Base-by-base conservation (phyloP, 2,888 invertebrate species). In the Folsomia candida region DNA sequence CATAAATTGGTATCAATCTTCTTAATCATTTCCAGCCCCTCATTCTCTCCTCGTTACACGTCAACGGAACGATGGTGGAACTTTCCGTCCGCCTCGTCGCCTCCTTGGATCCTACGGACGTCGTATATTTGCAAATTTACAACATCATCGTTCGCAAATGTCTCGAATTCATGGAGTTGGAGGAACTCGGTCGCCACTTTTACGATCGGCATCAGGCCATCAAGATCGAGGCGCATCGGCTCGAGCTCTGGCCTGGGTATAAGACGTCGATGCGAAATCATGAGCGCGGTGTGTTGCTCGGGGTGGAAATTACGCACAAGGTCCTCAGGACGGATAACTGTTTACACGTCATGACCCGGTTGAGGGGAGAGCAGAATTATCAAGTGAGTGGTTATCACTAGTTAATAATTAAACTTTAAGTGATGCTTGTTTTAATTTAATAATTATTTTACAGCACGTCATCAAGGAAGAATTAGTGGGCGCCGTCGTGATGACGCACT, bases 301-400 rank as follows among this genome's bases (percentile, higher is more conserved):
- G 91, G 61, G 86, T 89, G 0, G 95, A 95, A 82, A 88, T 94
- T 0, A 86, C 89, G 0, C 92, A 92, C 81, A 95, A 95, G 84
- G 90, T 94, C 0, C 88, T 95, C 85, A 86, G 94, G 0, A 86
- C 88, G 28, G 91, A 94, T 70, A 91, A 89, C 0, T 87, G 92
- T 0, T 84, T 89, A 0, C 87, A 90, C 76, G 85, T 91, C 81
- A 78, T 92, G 58, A 59, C 22, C 1, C 60, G 59, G 14, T 20
- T 70, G 2, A 25, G 67, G 27, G 67, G 69, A 14, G 63, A 62
- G 11, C 18, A n/a, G n/a, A 54, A 68, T 26, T 57, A 58, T 25
- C 37, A 27, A 67, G 71, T 71, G 59, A 9, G n/a, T 4, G 22
- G 51, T 57, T 22, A 57, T 57, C 57, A 20, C 57, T 57, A n/a